A percentile compares a stretch with the other conserved stretches of the same genome.
phyloP scores from a whole-genome alignment of 2,113 vertebrate species.

The Pomatorhinus ruficollis region DNA sequence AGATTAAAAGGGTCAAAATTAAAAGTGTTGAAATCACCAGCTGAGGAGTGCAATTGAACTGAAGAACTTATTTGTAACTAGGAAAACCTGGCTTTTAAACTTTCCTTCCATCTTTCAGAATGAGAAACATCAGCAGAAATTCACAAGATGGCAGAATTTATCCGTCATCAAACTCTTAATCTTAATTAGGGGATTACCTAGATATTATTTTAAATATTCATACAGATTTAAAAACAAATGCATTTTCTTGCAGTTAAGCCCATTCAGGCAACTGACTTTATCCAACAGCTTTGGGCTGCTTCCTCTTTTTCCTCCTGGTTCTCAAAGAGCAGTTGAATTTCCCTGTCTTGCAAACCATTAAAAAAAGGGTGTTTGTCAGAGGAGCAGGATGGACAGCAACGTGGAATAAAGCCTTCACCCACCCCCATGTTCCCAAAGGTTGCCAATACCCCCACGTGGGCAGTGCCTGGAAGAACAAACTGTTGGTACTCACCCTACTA shows the following conservation, averaged over 20 bases:
- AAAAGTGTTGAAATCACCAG: not conserved
- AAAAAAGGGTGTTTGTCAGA: not conserved
- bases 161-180: not conserved
- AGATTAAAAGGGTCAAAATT: not conserved
- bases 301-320: not conserved
- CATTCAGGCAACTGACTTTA: not conserved
- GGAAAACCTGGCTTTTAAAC: not conserved
- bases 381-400: not conserved
- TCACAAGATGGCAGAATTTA: not conserved
- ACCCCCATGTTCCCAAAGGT: not conserved
- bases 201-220: not conserved
- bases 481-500: slow-evolving; percentile 90
- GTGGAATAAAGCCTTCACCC: rapidly evolving
- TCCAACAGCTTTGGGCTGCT: not conserved
- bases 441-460: not conserved
- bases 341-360: not conserved
- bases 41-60: not conserved
- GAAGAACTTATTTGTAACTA: not conserved
- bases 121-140: not conserved
- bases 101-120: not conserved
- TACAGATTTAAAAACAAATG: not conserved
- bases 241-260: not conserved
- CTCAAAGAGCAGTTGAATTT: not conserved
- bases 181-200: not conserved
- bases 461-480: not conserved